These are phyloP conservation scores for Alethe diademata DNA, from an alignment of 2,113 vertebrate species.

Conservation along the genomic window DNA sequence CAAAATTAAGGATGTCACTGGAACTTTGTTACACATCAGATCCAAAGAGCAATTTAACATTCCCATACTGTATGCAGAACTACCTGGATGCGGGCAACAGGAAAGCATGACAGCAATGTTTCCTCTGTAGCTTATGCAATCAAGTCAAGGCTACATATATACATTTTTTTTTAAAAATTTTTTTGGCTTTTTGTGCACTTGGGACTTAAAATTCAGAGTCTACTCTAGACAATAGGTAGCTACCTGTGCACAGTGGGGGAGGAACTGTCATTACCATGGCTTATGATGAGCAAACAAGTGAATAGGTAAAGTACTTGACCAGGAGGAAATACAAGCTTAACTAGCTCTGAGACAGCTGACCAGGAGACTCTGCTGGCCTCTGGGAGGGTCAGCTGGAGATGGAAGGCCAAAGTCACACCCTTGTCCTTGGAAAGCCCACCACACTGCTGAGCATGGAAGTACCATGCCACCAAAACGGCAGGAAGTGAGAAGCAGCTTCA, in stretches of 20 bases:
- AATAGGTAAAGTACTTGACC: not conserved
- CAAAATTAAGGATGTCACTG: not conserved
- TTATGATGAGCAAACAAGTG: not conserved
- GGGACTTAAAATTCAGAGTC: not conserved
- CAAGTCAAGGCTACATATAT: not conserved
- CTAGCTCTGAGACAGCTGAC: not conserved
- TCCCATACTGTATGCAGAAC: not conserved
- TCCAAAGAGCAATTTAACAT: not conserved
- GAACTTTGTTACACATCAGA: not conserved
- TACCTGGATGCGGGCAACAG: not conserved
- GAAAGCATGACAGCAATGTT: not conserved
- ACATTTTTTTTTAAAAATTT: too few relatives aligned
- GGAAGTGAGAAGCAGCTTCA: not conserved
- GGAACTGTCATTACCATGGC: fast-evolving
- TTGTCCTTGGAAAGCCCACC: not conserved
- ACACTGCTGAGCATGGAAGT: not conserved
- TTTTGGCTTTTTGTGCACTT: not conserved
- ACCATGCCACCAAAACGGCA: not conserved
- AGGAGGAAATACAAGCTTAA: not conserved
- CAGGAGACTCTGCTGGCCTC: not conserved
- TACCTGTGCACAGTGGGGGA: not conserved
- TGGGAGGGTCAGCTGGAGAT: not conserved
- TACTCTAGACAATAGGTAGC: not conserved
- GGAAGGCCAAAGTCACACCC: not conserved
- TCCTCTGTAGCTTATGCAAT: not conserved